These are phyloP conservation scores for Drosophila repleta DNA, from an alignment of 1,140 invertebrate genomes.

Conservation along the genomic window DNA sequence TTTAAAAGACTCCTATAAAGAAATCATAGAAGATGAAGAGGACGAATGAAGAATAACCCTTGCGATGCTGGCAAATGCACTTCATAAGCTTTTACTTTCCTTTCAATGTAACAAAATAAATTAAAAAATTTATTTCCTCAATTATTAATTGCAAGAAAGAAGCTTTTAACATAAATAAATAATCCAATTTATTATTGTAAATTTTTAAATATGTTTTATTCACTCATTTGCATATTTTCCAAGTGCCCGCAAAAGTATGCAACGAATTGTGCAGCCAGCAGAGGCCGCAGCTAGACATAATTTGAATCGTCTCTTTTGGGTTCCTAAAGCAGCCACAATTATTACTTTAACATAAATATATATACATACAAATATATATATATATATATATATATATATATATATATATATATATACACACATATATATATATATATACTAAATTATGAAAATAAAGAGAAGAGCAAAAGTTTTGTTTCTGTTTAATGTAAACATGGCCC, in stretches of 20 bases:
- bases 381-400: constrained; percentile 11
- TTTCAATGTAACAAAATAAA: no score
- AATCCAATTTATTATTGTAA: constrained; percentile 28
- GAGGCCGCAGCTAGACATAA: background rate
- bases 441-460: constrained; percentile 6
- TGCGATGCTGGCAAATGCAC: no score
- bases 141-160: background rate
- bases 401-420: no score
- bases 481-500: constrained; percentile 62
- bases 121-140: background rate
- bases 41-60: background rate
- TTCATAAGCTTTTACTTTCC: no score
- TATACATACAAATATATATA: constrained; percentile 25
- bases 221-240: constrained; percentile 6
- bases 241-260: constrained; percentile 37
- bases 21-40: constrained; percentile 8
- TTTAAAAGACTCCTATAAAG: constrained; percentile 38
- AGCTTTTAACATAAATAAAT: constrained; percentile 21
- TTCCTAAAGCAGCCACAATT: constrained; percentile 70
- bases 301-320: constrained; percentile 54
- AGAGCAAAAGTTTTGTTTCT: constrained; percentile 41
- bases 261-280: constrained; percentile 19
- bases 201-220: constrained; percentile 28
- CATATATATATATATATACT: constrained; percentile 13
- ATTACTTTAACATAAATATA: constrained; percentile 50